Conservation (phyloP, 2,888 invertebrate species). For the Molorchus minor region DNA sequence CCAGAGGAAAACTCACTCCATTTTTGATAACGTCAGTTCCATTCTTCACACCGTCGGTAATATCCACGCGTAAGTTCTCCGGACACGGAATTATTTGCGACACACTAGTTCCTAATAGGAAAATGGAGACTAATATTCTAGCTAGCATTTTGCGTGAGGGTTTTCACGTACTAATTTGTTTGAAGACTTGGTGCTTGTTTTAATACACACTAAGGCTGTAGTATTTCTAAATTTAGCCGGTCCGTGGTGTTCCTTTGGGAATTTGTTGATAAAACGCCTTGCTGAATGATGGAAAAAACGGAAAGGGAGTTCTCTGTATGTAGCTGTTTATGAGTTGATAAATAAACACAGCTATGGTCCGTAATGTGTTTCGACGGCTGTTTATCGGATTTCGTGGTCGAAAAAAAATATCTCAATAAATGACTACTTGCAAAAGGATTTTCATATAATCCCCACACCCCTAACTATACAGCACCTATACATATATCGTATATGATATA, state of each 20-base stretch:
- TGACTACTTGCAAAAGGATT: too few relatives aligned
- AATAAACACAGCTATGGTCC: background rate
- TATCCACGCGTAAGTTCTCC: background rate
- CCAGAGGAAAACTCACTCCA: background rate
- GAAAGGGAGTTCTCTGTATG: background rate
- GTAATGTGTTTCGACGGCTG: too few relatives aligned
- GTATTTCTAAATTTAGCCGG: slow-evolving; percentile 32
- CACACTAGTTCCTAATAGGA: background rate
- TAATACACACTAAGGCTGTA: slow-evolving; percentile 16
- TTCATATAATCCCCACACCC: too few relatives aligned
- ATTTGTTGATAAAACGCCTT: slow-evolving; percentile 22
- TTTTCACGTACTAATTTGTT: slow-evolving; percentile 14
- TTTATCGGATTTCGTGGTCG: too few relatives aligned
- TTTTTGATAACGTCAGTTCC: slow-evolving; percentile 3
- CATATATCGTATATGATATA: too few relatives aligned
- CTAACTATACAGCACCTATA: too few relatives aligned
- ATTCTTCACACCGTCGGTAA: background rate
- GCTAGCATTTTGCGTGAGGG: slow-evolving; percentile 7
- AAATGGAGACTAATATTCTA: background rate
- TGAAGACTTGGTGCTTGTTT: slow-evolving; percentile 14
- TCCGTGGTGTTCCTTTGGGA: slow-evolving; percentile 13
- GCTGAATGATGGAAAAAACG: slow-evolving; percentile 4
- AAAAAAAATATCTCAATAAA: too few relatives aligned
- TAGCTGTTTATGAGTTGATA: background rate
- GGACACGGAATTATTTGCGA: background rate